Evolutionary conservation across 1,140 invertebrate genomes (phyloP), one percentile per base, ranked within the genome.

Genomic region (Aphelinus certus): DNA sequence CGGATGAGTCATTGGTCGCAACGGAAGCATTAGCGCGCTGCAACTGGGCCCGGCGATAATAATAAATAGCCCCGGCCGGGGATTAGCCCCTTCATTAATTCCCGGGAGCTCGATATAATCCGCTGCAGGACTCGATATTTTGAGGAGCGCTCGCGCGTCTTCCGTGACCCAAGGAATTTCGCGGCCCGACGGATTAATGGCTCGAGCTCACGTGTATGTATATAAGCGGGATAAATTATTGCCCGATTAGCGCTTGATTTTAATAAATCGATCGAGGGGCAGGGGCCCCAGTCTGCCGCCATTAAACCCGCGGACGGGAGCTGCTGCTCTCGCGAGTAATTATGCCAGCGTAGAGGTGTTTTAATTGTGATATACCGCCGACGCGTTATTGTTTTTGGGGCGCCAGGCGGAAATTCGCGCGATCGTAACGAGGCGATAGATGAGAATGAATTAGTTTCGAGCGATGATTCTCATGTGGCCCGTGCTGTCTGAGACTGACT

Each of bases 1-100:
- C n/a, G 78, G 78, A 86, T 83, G 82, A 85, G 79, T 85, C 83
- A 85, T 84, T 80, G 83, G 81, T 78, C 78, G 79, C 80, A 76
- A 76, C 65, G 81, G 81, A 82, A 82, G 76, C 78, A 84, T 83
- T 84, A 83, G 77, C 74, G 76, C 78, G 4, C 53, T 78, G 78
- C 82, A 83, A 84, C 80, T 83, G 79, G 79, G 77, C 80, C 80
- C 80, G 69, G 73, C 67, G 62, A 60, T 73, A 73, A 78, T 82
- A 80, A 84, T 83, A 83, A 85, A 83, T 83, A 81, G 80, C 74
- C 75, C 80, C 75, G 72, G 75, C 60, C 72, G 60, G 73, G 77
- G 81, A 78, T 79, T 76, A 75, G 73, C 62, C 26, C 64, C 66
- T 64, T 75, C 67, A 64, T 70, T 75, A 75, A 75, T 75, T 65